Evolutionary conservation across 2,113 vertebrate genomes (phyloP), one percentile per base, ranked within the genome.

Genomic region (Cyprinus carpio): DNA sequence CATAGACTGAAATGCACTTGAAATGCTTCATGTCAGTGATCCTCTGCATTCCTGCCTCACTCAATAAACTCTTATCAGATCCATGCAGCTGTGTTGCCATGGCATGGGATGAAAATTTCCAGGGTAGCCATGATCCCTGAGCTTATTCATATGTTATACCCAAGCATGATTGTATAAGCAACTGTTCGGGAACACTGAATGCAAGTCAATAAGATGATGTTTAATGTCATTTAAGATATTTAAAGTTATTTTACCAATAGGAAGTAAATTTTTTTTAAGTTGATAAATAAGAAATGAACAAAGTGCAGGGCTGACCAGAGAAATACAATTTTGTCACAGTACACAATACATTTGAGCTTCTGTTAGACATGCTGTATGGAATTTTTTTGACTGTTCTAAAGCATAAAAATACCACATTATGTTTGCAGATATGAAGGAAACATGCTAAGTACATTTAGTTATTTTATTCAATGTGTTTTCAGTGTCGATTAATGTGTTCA

Each of bases 21-120:
- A 77, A 69, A 85, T 81, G 82, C 86, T 86, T 80, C 77, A 87
- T 86, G 6, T 81, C 67, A 88, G 83, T 74, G 31, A 58, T 89
- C 77, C 58, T 43, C 40, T 43, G 2, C 2, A 2, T 43, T 43
- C 10, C 43, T 84, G 18, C 75, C 37, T 78, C 67, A 87, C 62
- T 93, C 92, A 82, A 93, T 92, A 92, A 91, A 91, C 89, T 88
- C 88, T 89, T 89, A 92, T 87, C 79, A 80, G 89, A 90, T 90
- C 88, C 18, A 51, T 75, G 49, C 64, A 62, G 56, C 29, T 23
- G 60, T 51, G 34, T 56, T 85, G 34, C 16, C 84, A 87, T 84
- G 81, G 27, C 37, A 58, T 23, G 12, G 64, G 46, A 77, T 86
- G 78, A 82, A 74, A 84, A 86, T 23, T 88, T 88, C 83, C 84